Conservation (phyloP, 2,113 vertebrate species). For the Eptesicus fuscus region DNA sequence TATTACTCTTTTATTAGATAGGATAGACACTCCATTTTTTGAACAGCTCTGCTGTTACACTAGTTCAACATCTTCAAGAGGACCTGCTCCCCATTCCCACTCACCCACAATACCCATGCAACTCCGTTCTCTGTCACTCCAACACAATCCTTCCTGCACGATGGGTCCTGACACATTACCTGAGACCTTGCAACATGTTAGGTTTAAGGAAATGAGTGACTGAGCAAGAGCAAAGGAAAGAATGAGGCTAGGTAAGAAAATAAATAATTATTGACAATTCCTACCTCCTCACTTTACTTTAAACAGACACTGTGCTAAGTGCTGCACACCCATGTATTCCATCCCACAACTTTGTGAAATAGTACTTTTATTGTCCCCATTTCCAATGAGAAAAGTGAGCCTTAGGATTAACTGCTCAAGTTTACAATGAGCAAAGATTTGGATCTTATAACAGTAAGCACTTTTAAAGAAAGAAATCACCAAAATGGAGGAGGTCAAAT, state of each 20-base stretch:
- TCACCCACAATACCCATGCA: neutral
- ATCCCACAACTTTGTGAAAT: neutral
- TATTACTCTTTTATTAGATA: too few species aligned
- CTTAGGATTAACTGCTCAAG: neutral
- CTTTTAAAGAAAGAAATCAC: neutral
- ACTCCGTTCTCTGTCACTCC: neutral
- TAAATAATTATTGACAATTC: neutral
- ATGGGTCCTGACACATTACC: neutral
- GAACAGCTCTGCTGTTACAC: neutral
- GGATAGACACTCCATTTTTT: neutral
- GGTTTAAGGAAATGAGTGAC: neutral
- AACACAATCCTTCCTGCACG: neutral
- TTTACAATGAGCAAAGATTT: neutral
- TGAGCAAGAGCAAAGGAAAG: neutral
- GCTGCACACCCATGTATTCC: neutral
- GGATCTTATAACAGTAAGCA: neutral
- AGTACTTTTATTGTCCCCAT: too few species aligned
- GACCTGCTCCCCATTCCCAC: rapidly evolving
- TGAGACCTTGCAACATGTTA: neutral
- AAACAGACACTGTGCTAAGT: neutral
- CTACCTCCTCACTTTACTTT: neutral
- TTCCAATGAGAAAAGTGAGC: neutral
- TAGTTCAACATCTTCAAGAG: neutral
- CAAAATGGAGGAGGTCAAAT: neutral
- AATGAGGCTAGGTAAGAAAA: neutral